Evolutionary conservation across 1,140 invertebrate genomes (phyloP), one percentile per base, ranked within the genome.

Genomic region (Psilanteris sp.): DNA sequence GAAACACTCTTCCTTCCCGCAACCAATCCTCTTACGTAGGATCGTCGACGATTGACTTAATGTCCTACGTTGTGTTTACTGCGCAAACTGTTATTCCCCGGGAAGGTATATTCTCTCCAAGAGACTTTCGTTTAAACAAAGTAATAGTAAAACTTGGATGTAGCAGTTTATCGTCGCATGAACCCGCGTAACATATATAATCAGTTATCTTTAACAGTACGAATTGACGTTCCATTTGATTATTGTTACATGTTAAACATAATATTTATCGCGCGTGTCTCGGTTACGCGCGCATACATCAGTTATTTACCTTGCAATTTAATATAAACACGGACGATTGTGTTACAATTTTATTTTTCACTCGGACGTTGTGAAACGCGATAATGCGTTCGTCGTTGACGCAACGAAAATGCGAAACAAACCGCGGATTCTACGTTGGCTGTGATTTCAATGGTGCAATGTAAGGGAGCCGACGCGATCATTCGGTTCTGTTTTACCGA

Each of bases 241-340:
- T 18, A 52, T 52, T 50, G 46, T 62, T 32, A 61, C 57, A 62
- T 44, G 59, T 64, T 50, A 43, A 22, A 39, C 20, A 36, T 52
- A 52, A 41, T 52, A 64, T 13, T 39, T 39, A 48, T 20, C 34
- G 46, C 59, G 52, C 43, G 59, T 52, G 59, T 11, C 34, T 62
- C 59, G 32, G 32, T 39, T 41, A 34, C 36, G 34, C 16, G 22
- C 24, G 46, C 37, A 27, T 43, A 52, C 59, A 52, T 52, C 44
- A 39, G 11, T 62, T 62, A 27, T 15, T 43, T 34, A n/a, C 14
- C n/a, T 27, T 13, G 2, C 31, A 8, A 24, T 50, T 34, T n/a
- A n/a, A n/a, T n/a, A n/a, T n/a, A n/a, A n/a, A n/a, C n/a, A n/a
- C n/a, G n/a, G n/a, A n/a, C n/a, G n/a, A n/a, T n/a, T n/a, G n/a